These are phyloP conservation scores for Palythoa heliodiscus DNA, from an alignment of 92 coral and sea anemone species.

Conservation along the genomic window DNA sequence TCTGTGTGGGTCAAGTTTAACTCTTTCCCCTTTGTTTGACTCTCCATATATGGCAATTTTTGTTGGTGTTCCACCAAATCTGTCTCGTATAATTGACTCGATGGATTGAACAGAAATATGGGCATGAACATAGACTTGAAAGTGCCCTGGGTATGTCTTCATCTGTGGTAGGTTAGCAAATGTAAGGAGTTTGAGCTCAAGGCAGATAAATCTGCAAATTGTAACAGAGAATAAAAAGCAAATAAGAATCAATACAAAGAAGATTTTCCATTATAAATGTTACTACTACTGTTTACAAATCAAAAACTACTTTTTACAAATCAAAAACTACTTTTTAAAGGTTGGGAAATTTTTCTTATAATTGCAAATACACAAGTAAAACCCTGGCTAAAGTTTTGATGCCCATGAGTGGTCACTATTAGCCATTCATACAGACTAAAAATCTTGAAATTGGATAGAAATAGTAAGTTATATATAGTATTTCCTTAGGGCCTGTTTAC, in stretches of 20 bases:
- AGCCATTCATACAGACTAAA: too few relatives aligned
- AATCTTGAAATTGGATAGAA: too few relatives aligned
- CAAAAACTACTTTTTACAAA: not conserved
- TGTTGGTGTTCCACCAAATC: conserved; percentile 88
- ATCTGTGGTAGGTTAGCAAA: conserved; percentile 92
- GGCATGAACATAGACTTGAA: conserved; percentile 89
- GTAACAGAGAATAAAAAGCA: not conserved
- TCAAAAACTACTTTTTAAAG: not conserved
- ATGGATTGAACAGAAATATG: conserved; percentile 81
- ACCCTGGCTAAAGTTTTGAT: too few relatives aligned
- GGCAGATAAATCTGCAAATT: conserved; percentile 75
- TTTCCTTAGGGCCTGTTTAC: too few relatives aligned
- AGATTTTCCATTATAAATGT: too few relatives aligned
- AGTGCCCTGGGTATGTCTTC: conserved; percentile 92
- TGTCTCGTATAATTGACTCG: conserved; percentile 65
- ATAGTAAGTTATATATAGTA: too few relatives aligned
- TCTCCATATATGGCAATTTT: conserved; percentile 78
- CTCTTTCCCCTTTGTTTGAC: conserved; percentile 73
- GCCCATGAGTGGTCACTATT: too few relatives aligned
- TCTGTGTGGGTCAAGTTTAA: conserved; percentile 74
- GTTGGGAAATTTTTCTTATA: too few relatives aligned
- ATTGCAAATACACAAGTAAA: too few relatives aligned
- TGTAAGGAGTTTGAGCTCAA: conserved; percentile 83
- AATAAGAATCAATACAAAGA: too few relatives aligned
- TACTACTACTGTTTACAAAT: too few relatives aligned